Conservation (phyloP, 2,113 vertebrate species). For the Alaudala cheleensis region DNA sequence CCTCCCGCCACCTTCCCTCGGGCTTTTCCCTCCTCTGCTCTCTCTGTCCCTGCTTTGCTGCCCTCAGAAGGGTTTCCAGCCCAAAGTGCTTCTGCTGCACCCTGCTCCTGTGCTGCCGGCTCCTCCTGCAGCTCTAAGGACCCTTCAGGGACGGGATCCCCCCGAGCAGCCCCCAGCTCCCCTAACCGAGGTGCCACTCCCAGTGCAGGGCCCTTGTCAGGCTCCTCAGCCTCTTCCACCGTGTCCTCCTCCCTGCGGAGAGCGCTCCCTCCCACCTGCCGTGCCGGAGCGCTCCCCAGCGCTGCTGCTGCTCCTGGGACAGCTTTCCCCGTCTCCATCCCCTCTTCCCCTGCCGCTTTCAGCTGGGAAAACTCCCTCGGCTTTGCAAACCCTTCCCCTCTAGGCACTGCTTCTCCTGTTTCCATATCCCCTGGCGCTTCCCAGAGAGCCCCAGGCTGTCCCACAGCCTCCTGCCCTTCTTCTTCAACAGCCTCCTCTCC, state of each 20-base stretch:
- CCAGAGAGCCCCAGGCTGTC: background rate
- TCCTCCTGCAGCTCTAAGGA: background rate
- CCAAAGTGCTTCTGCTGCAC: background rate
- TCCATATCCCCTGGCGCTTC: fast-evolving
- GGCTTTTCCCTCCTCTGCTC: background rate
- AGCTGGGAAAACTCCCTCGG: background rate
- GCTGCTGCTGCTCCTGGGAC: background rate
- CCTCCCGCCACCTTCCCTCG: background rate
- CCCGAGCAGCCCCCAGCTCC: background rate
- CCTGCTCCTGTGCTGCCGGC: background rate
- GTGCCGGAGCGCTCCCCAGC: background rate
- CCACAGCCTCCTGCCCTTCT: background rate
- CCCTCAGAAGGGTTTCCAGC: background rate
- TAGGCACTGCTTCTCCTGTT: background rate
- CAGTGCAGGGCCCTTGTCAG: background rate
- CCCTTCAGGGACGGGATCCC: background rate
- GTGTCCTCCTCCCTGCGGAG: background rate
- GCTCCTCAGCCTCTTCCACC: background rate
- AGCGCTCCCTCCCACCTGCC: background rate
- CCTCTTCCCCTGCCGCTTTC: background rate
- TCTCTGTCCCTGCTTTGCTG: background rate
- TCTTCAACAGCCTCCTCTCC: background rate
- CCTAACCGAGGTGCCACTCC: background rate
- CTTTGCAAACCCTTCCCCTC: background rate
- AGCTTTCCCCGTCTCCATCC: background rate